Evolutionary conservation across 1,140 invertebrate genomes (phyloP), one percentile per base, ranked within the genome.

Genomic region (Pogonomyrmex barbatus): DNA sequence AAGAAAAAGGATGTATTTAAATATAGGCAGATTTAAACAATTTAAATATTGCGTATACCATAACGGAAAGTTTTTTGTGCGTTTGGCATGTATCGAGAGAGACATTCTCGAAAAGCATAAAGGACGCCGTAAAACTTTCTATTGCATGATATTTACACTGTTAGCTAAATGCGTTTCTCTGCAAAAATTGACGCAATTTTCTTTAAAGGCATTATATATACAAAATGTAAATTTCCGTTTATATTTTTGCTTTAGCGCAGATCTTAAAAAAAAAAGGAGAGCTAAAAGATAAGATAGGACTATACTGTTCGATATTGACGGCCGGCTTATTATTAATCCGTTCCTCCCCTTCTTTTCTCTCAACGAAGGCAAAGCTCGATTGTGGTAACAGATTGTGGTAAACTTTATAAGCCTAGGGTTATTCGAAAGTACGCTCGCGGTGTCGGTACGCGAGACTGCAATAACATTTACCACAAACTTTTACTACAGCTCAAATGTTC

Each of bases 381-480:
- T 81, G 88, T 79, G 84, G 87, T 87, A 89, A 89, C 88, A 89
- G 88, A 89, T 89, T 89, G 88, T 75, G 88, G 88, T 89, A 89
- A 89, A 70, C 88, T 89, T 89, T 89, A 87, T 87, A 89, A 89
- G 85, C 87, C 87, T 83, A 89, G 88, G 86, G 77, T 89, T 89
- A 73, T 73, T 87, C 78, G 88, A 87, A 89, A 84, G 88, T 73
- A 73, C 71, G 56, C 71, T 86, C 62, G 33, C 65, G 79, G 56
- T 60, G 70, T 47, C 65, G 67, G 60, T 71, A 50, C 68, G 87
- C 85, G 62, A 89, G 77, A 87, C 78, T 89, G 88, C 88, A 89
- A 89, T 89, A 89, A 89, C 88, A 89, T 89, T 89, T 89, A 89
- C 88, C 88, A 89, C 88, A 89, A 89, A 89, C 89, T 90, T 89